Percentiles rank a stretch among this genome's conserved stretches.
phyloP scores from a whole-genome alignment of 1,140 invertebrate species.

The Oedothorax gibbosus region DNA sequence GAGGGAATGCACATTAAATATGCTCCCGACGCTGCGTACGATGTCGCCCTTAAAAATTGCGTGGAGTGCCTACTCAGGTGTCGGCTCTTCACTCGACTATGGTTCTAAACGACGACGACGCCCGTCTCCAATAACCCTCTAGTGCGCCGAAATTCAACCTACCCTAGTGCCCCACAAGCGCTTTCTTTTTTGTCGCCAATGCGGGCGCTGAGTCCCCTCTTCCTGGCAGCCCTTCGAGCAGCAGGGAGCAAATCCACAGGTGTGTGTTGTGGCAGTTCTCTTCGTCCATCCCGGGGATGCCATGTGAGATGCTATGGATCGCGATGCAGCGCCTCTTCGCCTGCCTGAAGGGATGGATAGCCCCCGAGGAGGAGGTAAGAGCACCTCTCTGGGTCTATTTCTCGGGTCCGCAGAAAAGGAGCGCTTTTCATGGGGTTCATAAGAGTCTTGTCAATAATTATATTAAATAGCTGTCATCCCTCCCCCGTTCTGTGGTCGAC shows the following conservation, averaged over 20 bases:
- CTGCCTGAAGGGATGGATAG: conserved; percentile 50
- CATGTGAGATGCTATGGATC: conserved; percentile 47
- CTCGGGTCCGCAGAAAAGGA: background rate
- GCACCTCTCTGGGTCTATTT: background rate
- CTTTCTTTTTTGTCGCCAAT: background rate
- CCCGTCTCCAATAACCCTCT: too few relatives aligned
- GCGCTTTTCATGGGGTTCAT: too few relatives aligned
- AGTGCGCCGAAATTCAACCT: too few relatives aligned
- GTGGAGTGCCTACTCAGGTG: too few relatives aligned
- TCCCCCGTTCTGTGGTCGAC: too few relatives aligned
- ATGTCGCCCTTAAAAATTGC: too few relatives aligned
- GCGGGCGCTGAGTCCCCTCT: background rate
- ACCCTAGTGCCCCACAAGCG: background rate
- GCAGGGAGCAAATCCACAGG: conserved; percentile 1
- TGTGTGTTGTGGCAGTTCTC: conserved; percentile 22
- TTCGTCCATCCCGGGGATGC: background rate
- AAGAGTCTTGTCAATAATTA: too few relatives aligned
- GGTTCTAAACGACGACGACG: too few relatives aligned
- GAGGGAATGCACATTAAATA: too few relatives aligned
- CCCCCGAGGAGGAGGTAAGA: background rate
- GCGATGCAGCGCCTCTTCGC: conserved; percentile 42
- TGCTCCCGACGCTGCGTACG: too few relatives aligned
- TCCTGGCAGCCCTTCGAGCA: background rate
- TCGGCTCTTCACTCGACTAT: too few relatives aligned
- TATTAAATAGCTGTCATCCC: too few relatives aligned